Base-by-base conservation (phyloP, 2,113 vertebrate genomes). In the Cnemophilus loriae region DNA sequence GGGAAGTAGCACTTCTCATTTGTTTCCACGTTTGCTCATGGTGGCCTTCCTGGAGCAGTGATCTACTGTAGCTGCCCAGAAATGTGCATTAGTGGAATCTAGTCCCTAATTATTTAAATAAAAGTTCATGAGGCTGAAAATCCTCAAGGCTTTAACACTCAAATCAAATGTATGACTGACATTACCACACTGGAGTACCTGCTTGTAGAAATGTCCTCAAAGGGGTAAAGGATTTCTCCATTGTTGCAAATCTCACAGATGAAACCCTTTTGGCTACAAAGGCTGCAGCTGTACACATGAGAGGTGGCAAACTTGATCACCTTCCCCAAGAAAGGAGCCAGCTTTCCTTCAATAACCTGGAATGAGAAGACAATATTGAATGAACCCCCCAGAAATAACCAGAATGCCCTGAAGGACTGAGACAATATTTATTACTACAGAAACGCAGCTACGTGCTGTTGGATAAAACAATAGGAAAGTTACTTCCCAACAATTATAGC, bases 171-270 rank as follows among this genome's bases (percentile, higher is more conserved):
- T 33, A 49, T 42, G 42, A 90, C 78, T 92, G 79, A 80, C 22
- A 60, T 83, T 61, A 91, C 63, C 57, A 74, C 32, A 60, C 20
- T 71, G 86, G 65, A 82, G 87, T 97, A 99, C 99, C 99, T 99
- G 98, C 98, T 99, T 87, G 99, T 99, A 96, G 99, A 98, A 87
- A 98, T 98, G 96, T 99, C 99, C 95, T 99, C 99, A 96, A 99
- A 99, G 47, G 99, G 99, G 96, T 99, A 99, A 93, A 99, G 98
- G 95, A 99, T 98, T 97, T 99, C 99, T 85, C 98, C 98, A 9
- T 99, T 98, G 90, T 99, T 99, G 96, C 99, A 99, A 86, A 99
- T 99, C 97, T 99, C 99, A 78, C 99, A 99, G 98, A 99, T 99
- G 98, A 99, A 99, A 61, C 99, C 99, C 90, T 99, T 99, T 97